Conservation (phyloP, 2,797 vertebrate species). For the Rhinichthys osculus region DNA sequence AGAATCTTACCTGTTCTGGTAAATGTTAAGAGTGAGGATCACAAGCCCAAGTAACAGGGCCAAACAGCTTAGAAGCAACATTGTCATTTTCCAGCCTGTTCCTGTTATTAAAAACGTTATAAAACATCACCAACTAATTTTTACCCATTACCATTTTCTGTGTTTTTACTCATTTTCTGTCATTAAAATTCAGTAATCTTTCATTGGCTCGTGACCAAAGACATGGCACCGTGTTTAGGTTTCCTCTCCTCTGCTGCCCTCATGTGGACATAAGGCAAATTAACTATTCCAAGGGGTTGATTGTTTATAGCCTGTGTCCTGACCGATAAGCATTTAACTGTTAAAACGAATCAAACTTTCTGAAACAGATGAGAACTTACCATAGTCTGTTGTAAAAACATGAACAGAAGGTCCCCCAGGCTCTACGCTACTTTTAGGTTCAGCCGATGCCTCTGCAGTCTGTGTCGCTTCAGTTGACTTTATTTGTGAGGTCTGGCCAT, state of each 20-base stretch:
- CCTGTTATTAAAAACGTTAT: slow-evolving; percentile 68
- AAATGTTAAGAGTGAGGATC: slow-evolving; percentile 84
- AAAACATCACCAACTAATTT: background rate
- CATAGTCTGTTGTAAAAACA: slow-evolving; percentile 77
- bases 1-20: slow-evolving; percentile 83
- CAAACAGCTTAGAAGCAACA: slow-evolving; percentile 86
- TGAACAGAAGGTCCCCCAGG: slow-evolving; percentile 68
- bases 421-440: slow-evolving; percentile 59
- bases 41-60: slow-evolving; percentile 84
- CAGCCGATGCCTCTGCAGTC: slow-evolving; percentile 44
- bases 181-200: background rate
- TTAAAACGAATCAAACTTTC: background rate
- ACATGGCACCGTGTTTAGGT: background rate
- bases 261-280: slow-evolving; percentile 63
- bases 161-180: background rate
- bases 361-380: slow-evolving; percentile 63
- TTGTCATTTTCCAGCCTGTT: slow-evolving; percentile 86
- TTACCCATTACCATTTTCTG: background rate
- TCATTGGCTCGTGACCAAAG: background rate
- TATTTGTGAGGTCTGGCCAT: slow-evolving; percentile 12
- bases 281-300: background rate
- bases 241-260: slow-evolving; percentile 57
- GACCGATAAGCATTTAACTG: background rate
- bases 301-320: background rate
- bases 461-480: slow-evolving; percentile 54